Evolutionary conservation across 2,888 invertebrate genomes (phyloP), one percentile per base, ranked within the genome.

Genomic region (Gibbula magus): DNA sequence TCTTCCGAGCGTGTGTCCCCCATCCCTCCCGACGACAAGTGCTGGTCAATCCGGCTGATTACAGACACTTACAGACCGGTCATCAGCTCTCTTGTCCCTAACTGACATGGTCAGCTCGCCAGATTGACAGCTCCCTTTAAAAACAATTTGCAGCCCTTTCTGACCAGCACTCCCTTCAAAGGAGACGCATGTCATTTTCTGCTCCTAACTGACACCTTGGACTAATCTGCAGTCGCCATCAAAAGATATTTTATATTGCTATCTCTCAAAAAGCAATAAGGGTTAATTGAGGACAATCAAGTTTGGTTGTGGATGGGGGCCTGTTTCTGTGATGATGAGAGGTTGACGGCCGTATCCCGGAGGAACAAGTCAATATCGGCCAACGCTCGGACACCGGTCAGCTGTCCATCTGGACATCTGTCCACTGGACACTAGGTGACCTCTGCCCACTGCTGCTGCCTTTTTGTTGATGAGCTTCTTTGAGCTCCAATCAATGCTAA

Each of bases 211-310:
- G 39, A 70, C 70, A 70, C 70, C 70, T 70, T 39, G 35, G 70
- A 20, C 70, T 35, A 70, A 70, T 70, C 29, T 13, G 35, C 39
- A 70, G 35, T 70, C 70, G 0, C 35, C 35, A 35, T 18, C 20
- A 70, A 70, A 35, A 70, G 35, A 70, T 70, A 70, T 70, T 70
- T 70, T 39, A 70, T 70, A 70, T 39, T 35, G 70, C 70, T 70
- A 70, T 70, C 70, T 39, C 70, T 35, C 70, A 32, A 70, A 70
- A 70, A 70, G 70, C 70, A 70, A 70, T 70, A 32, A 70, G 70
- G 70, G 70, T 70, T 70, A 70, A 70, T 70, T 70, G 70, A 70
- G 70, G 70, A 70, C 70, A 70, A 70, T 70, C 70, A 10, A 70
- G 35, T 70, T 70, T 32, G 70, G 70, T 10, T 39, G 10, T 70